Conservation (phyloP, 2,888 invertebrate genomes). For the Sarcophaga rosellei region DNA sequence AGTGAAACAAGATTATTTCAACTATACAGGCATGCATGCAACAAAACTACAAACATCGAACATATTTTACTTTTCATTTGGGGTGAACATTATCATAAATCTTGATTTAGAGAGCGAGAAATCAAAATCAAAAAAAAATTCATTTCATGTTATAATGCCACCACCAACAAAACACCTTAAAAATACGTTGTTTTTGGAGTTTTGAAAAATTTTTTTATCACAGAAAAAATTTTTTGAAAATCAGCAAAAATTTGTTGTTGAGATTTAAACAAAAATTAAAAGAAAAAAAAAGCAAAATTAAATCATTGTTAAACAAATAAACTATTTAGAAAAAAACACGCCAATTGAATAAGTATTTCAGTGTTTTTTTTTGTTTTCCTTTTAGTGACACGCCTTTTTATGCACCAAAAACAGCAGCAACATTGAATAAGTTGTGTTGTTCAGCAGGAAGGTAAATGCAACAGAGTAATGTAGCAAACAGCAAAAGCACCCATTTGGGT, state of each 20-base stretch:
- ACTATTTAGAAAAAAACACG: constrained; percentile 54
- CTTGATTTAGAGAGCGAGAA: constrained; percentile 47
- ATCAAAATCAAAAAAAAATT: constrained; percentile 36
- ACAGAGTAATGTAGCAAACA: neutral
- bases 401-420: constrained; percentile 41
- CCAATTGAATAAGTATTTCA: constrained; percentile 57
- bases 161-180: constrained; percentile 64
- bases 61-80: constrained; percentile 58
- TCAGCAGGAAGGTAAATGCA: constrained; percentile 29
- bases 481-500: constrained; percentile 21
- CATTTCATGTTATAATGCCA: constrained; percentile 64
- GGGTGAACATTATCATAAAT: constrained; percentile 68
- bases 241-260: constrained; percentile 62
- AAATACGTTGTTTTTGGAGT: constrained; percentile 29
- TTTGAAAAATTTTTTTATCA: constrained; percentile 43
- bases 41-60: constrained; percentile 45
- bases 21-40: constrained; percentile 26
- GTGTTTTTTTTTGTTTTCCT: constrained; percentile 14
- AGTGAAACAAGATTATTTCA: constrained; percentile 53
- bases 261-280: constrained; percentile 40
- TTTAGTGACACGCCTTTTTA: constrained; percentile 67
- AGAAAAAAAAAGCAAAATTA: constrained; percentile 56
- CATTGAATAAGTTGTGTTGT: neutral
- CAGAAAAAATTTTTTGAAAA: constrained; percentile 48
- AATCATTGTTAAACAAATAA: constrained; percentile 68